Base-by-base conservation (phyloP, 1,140 invertebrate species). In the Acyrthosiphon pisum region DNA sequence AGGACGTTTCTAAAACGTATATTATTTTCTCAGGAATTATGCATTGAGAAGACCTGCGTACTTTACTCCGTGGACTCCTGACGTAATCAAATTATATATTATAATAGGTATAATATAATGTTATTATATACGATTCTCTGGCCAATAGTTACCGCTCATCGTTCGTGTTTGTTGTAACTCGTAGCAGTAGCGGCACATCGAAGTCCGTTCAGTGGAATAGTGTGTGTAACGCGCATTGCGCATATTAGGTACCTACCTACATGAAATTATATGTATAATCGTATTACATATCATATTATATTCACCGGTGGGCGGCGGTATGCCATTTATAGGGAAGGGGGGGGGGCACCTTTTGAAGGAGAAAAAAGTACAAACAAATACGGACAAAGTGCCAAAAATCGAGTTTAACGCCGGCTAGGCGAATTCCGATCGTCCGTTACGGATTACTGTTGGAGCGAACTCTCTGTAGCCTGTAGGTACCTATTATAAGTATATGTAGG, bases 21-120 rank as follows among this genome's bases (percentile, higher is more conserved):
- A n/a, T 76, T 76, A 76, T 76, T 76, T 76, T 76, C n/a, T n/a
- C n/a, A 30, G 14, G n/a, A 76, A 76, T 76, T n/a, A 76, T 76
- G n/a, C 11, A 76, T 22, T 2, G 14, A 20, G 18, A n/a, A 76
- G 60, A 76, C n/a, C 30, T n/a, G 26, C 60, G 30, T 76, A 76
- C 6, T 76, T 76, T 76, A 76, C 60, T n/a, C 60, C 60, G 41
- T 41, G 60, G 60, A 18, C 1, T n/a, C 60, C n/a, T 14, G n/a
- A 76, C 60, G 14, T 20, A n/a, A 76, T n/a, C 60, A n/a, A 76
- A 76, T 76, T n/a, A 6, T n/a, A n/a, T 18, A 68, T 68, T 68
- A 68, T n/a, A n/a, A 18, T 68, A 53, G 50, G 50, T 53, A 7
- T 22, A 41, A n/a, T n/a, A n/a, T 68, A 30, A 68, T 30, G 9